Base-by-base conservation (phyloP, 2,113 vertebrate genomes). In the Synodontis membranacea region DNA sequence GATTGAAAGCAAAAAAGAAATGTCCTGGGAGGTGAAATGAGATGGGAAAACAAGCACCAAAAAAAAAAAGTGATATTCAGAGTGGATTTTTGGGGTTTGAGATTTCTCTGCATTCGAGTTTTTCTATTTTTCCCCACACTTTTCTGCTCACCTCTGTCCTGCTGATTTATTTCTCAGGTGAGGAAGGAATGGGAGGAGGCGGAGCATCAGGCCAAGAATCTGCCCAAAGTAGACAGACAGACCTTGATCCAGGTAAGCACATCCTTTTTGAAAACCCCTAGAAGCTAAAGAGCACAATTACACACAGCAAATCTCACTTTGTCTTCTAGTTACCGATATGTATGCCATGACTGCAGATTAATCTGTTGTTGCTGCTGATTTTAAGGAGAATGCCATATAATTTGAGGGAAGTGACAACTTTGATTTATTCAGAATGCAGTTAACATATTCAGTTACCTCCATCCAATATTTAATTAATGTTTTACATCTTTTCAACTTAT, bases 101-200 rank as follows among this genome's bases (percentile, higher is more conserved):
- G 31, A 23, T 5, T 85, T 14, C 76, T 56, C 14, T 80, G 28
- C 17, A 68, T 68, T 68, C 17, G 31, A 68, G n/a, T 14, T 28
- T 60, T 60, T 31, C 5, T 19, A 8, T 68, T 21, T 21, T 64
- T 8, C 60, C 14, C 84, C 0, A 79, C 12, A 50, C n/a, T n/a
- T n/a, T n/a, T n/a, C n/a, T 25, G 66, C 70, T 21, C 52, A 88
- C 70, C 60, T 72, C 28, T 76, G 31, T 58, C 6, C 50, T 66
- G 17, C 46, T 62, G 50, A 5, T 28, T 48, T 37, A 9, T 76
- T 46, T 80, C 15, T 42, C 86, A 99, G 98, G 97, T 99, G 72
- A 97, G 98, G 90, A 99, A 99, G 88, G 97, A 99, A 84, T 99
- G 98, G 98, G 98, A 99, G 89, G 98, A 98, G 87, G 98, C 97